A percentile compares a stretch with the other conserved stretches of the same genome.
These are phyloP conservation scores for Drosophila nr. fundita DNA, from an alignment of 2,888 invertebrate species.

Conservation along the genomic window DNA sequence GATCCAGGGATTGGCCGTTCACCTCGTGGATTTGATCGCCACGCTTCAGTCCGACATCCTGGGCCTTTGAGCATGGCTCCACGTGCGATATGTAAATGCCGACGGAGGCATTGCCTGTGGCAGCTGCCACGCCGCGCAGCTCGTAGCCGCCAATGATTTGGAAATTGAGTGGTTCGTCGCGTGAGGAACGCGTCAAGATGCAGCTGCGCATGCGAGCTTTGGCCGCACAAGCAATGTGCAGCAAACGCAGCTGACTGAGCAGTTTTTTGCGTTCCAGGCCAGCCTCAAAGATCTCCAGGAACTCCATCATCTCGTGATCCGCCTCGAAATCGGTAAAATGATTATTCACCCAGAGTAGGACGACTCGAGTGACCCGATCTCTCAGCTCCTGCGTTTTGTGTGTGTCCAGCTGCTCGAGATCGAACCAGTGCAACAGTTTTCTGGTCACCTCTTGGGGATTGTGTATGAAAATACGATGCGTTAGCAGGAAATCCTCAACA, in stretches of 20 bases:
- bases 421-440: constrained; percentile 95
- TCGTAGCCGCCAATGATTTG: constrained; percentile 97
- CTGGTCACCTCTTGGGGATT: constrained; percentile 94
- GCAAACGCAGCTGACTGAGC: constrained; percentile 91
- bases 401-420: constrained; percentile 87
- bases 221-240: constrained; percentile 98
- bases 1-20: constrained; percentile 98
- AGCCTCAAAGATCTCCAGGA: constrained; percentile 95
- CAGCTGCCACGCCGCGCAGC: constrained; percentile 85
- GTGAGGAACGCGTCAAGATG: constrained; percentile 94
- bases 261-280: constrained; percentile 93
- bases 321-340: constrained; percentile 99
- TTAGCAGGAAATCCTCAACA: constrained; percentile 98
- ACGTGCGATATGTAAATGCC: constrained; percentile 98
- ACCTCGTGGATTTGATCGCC: constrained; percentile 99
- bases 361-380: constrained; percentile 96
- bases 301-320: constrained; percentile 98
- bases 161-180: constrained; percentile 97
- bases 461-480: constrained; percentile 97
- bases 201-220: constrained; percentile 97
- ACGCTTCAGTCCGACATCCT: constrained; percentile 97
- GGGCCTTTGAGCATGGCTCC: constrained; percentile 96
- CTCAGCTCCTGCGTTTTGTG: constrained; percentile 83
- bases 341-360: constrained; percentile 99
- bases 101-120: constrained; percentile 86